Conservation (phyloP, 2,888 invertebrate genomes). For the Stictocephala bisonia region DNA sequence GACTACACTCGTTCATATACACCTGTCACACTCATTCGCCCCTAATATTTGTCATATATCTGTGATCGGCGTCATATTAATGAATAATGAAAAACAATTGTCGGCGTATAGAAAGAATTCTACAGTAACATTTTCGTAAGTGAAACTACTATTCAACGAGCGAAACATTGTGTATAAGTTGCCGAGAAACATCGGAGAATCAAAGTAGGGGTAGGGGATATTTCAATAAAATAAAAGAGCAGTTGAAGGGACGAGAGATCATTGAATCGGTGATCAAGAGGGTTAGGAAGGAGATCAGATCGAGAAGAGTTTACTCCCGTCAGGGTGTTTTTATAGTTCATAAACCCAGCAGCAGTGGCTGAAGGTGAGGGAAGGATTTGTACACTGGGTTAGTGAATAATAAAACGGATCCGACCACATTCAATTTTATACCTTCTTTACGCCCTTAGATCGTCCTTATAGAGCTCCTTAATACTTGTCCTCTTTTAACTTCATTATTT, state of each 20-base stretch:
- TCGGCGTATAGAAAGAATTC: too few relatives aligned
- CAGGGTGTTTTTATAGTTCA: conserved; percentile 36
- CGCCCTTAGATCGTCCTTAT: conserved; percentile 8
- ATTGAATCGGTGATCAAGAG: conserved; percentile 28
- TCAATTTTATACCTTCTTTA: conserved; percentile 21
- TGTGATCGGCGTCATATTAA: too few relatives aligned
- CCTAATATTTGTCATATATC: too few relatives aligned
- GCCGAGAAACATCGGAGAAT: too few relatives aligned
- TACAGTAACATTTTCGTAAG: too few relatives aligned
- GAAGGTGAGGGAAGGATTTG: conserved; percentile 20
- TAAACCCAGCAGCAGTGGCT: not conserved
- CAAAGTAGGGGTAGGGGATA: not conserved
- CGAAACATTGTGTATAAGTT: too few relatives aligned
- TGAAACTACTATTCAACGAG: too few relatives aligned
- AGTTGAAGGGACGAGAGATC: conserved; percentile 25
- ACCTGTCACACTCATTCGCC: too few relatives aligned
- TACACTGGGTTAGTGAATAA: conserved; percentile 33
- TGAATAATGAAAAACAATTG: too few relatives aligned
- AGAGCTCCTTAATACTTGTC: too few relatives aligned
- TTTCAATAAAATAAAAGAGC: conserved; percentile 39
- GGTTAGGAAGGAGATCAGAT: conserved; percentile 28
- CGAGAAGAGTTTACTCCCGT: conserved; percentile 18
- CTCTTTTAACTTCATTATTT: too few relatives aligned
- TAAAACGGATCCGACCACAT: conserved; percentile 19
- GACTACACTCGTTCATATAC: too few relatives aligned